Conservation (phyloP, 2,888 invertebrate genomes). For the Oasisia sp. region DNA sequence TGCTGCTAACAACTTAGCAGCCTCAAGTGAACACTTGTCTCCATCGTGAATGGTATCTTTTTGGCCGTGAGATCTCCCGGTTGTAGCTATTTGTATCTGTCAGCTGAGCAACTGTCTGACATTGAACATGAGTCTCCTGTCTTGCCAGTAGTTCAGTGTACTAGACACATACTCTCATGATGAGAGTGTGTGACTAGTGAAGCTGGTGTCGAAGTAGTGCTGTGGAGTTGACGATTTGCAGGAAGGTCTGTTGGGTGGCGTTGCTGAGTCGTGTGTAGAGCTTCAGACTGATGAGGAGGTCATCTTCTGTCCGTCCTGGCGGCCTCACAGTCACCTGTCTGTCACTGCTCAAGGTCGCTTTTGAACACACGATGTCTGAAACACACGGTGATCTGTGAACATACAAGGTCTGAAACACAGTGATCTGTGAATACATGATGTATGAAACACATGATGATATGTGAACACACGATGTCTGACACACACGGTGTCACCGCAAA, state of each 20-base stretch:
- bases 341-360: not conserved
- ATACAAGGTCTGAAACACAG: not conserved
- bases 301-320: not conserved
- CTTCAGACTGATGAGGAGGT: not conserved
- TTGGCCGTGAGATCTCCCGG: not conserved
- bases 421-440: no score
- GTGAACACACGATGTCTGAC: no score
- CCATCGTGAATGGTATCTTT: not conserved
- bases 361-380: not conserved
- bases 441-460: no score
- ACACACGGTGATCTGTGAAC: no score
- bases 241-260: constrained; percentile 27
- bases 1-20: not conserved
- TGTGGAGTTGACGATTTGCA: constrained; percentile 23
- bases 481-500: no score
- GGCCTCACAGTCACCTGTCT: not conserved
- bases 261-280: constrained; percentile 25
- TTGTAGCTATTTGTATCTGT: not conserved
- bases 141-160: not conserved
- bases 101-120: not conserved
- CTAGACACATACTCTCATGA: not conserved
- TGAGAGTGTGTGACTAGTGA: not conserved
- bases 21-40: not conserved
- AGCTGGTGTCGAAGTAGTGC: constrained; percentile 26
- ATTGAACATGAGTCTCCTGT: not conserved